Evolutionary conservation across 2,113 vertebrate species (phyloP), one percentile per base, ranked within the genome.

Genomic region (Syrrhaptes paradoxus): DNA sequence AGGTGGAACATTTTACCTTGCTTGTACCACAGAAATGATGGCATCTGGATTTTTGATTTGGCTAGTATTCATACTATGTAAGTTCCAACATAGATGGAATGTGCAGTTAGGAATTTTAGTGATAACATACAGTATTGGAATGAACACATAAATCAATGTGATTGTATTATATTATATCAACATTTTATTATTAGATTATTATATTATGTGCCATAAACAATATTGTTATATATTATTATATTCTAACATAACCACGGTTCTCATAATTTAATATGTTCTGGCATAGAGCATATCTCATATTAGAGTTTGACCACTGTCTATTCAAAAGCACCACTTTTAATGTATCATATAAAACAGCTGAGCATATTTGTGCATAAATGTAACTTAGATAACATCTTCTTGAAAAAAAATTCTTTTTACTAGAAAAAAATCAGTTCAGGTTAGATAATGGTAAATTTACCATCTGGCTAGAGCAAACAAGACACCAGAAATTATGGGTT

Each of bases 291-390:
- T 45, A 71, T 67, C n/a, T 81, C 82, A 29, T 34, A n/a, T 51
- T 58, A 21, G 41, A 81, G 20, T 83, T 84, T 54, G 89, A 76
- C 51, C 57, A 89, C 22, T 74, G 38, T 67, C 62, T 89, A 45
- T 94, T 87, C 86, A 79, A 79, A 90, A 70, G 25, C 65, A 58
- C 62, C 36, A 62, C 31, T 95, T 41, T 93, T 95, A 96, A 95
- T 88, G 78, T 92, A 84, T 63, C 45, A 62, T 92, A 59, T 78
- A 89, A 84, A 90, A 86, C 49, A 96, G 81, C 41, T 95, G 78
- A n/a, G 17, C 85, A 54, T 95, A 88, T 94, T 95, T 96, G 81
- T 94, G 95, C 75, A 94, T 85, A 89, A 95, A 95, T 94, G 94
- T 22, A 73, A 72, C 59, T 73, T 41, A 24, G 22, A 74, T 84